Conservation (phyloP, 1,140 invertebrate genomes). For the Bombus impatiens region DNA sequence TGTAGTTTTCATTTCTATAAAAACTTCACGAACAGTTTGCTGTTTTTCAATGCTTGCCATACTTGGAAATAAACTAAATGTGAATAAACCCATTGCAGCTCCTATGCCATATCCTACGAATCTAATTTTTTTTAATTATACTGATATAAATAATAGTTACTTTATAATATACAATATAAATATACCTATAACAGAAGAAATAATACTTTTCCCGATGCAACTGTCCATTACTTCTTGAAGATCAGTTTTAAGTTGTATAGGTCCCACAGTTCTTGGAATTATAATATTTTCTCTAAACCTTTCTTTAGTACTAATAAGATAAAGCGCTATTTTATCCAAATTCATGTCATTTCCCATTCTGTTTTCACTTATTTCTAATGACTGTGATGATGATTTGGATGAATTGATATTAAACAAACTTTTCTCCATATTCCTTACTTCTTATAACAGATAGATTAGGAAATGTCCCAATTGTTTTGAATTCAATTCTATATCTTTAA, state of each 20-base stretch:
- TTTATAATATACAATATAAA: conserved; percentile 16
- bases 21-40: conserved; percentile 92
- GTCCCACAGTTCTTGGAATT: conserved; percentile 89
- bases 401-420: conserved; percentile 46
- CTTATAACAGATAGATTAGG: neutral
- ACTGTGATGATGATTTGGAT: conserved; percentile 6
- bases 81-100: conserved; percentile 96
- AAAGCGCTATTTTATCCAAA: conserved; percentile 74
- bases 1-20: conserved; percentile 95
- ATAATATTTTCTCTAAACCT: conserved; percentile 91
- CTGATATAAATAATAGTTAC: neutral
- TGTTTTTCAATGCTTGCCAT: conserved; percentile 90
- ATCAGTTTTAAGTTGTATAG: conserved; percentile 88
- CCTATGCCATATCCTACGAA: conserved; percentile 95
- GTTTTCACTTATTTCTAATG: neutral
- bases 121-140: conserved; percentile 30
- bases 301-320: conserved; percentile 74
- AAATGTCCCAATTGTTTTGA: neutral
- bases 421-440: neutral
- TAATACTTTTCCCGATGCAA: too few relatives aligned
- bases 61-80: conserved; percentile 96
- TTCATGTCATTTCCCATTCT: conserved; percentile 66
- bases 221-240: too few relatives aligned
- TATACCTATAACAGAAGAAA: conserved; percentile 79
- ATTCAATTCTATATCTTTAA: neutral